Percentiles rank a stretch among this genome's conserved stretches.
These are phyloP conservation scores for Lithophane ornitopus DNA, from an alignment of 2,888 invertebrate species.

Conservation along the genomic window DNA sequence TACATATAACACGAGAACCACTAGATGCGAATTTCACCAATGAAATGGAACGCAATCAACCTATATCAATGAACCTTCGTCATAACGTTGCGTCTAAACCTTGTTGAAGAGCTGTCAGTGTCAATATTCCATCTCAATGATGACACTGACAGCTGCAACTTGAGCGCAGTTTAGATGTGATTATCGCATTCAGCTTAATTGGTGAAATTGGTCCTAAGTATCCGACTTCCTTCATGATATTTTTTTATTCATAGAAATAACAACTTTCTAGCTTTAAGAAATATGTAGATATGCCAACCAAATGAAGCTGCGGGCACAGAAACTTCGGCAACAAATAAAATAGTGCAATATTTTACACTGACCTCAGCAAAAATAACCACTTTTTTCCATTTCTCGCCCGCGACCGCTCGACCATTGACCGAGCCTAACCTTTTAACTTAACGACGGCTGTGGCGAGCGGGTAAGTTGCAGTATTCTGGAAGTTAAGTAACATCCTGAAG, in stretches of 20 bases:
- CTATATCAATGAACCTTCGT: not conserved
- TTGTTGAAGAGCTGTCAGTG: no score
- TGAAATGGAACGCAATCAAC: not conserved
- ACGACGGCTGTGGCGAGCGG: conserved; percentile 53
- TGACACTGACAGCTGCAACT: not conserved
- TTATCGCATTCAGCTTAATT: not conserved
- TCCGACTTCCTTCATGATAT: no score
- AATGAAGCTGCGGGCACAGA: not conserved
- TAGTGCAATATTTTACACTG: not conserved
- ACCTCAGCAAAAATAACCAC: not conserved
- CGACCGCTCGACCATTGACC: conserved; percentile 13
- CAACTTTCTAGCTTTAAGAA: not conserved
- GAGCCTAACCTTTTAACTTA: conserved; percentile 62
- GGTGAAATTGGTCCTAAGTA: not conserved
- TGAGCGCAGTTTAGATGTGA: not conserved
- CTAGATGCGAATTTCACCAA: not conserved
- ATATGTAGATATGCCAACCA: not conserved
- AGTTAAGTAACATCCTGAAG: conserved; percentile 65
- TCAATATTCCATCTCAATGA: not conserved
- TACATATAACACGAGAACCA: no score
- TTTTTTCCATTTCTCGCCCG: conserved; percentile 7
- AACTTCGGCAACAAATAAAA: not conserved
- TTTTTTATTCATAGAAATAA: not conserved
- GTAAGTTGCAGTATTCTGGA: conserved; percentile 57
- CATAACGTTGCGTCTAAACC: not conserved